Base-by-base conservation (phyloP, 64 coral and sea anemone species). In the Acropora yongei region DNA sequence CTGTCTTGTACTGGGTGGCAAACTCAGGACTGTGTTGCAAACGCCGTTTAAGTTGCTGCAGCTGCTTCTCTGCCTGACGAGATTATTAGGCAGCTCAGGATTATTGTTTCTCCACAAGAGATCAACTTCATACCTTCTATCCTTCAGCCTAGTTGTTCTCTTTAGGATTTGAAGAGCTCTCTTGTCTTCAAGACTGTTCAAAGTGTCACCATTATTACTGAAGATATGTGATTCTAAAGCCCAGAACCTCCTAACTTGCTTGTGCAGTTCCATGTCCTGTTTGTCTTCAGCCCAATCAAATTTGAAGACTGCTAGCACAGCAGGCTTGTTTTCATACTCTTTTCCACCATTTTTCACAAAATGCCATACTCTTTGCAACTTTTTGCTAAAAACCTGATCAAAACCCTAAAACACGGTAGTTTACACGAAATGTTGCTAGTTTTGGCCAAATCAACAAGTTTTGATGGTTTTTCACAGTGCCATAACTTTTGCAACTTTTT, bases 201-300 rank as follows among this genome's bases (percentile, higher is more conserved):
- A 68, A 68, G 11, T n/a, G 63, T 68, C 63, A 0, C 63, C 30
- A 30, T 30, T 30, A 30, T 30, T 30, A 30, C 30, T 30, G 30
- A 68, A 68, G 12, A 9, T 16, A 68, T 68, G 17, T 3, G 63
- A 68, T 16, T 89, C 88, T 1, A 61, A 68, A 61, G 80, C 87
- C 93, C 88, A 95, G 41, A 90, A 90, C 41, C 72, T 84, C 47
- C 87, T 82, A 3, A 77, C 88, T 91, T 95, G 93, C 30, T 30
- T 30, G 30, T 30, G 30, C 30, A 30, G 89, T 46, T 89, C 86
- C 17, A 94, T 57, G 88, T 68, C 73, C 14, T 89, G 50, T 45
- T 89, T 84, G 40, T 87, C 17, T 88, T 90, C 86, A 63, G 89
- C 90, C 11, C 30, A 30, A 30, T 30, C 30, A 30, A 30, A 30